Evolutionary conservation across 2,113 vertebrate genomes (phyloP).

Genomic region (Salvator merianae): DNA sequence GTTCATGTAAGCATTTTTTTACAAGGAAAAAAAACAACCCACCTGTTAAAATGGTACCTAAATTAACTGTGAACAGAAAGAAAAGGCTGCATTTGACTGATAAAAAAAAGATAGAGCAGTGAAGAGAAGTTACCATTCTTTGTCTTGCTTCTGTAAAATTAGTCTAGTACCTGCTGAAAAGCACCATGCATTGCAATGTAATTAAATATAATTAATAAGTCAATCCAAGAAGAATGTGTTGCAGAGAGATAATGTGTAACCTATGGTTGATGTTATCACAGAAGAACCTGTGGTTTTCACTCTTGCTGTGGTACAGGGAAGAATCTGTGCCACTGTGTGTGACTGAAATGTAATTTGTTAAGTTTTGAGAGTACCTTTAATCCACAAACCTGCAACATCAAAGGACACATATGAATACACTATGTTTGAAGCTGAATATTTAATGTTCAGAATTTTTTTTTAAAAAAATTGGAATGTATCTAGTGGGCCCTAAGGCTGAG

Average conservation of each 20-base stretch:
- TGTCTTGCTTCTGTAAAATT: conserved; percentile 63
- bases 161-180: conserved; percentile 61
- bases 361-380: conserved; percentile 59
- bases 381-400: background rate
- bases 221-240: conserved; percentile 54
- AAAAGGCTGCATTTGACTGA: conserved; percentile 42
- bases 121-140: conserved; percentile 50
- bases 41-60: background rate
- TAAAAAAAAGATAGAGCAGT: conserved; percentile 48
- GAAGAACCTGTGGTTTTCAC: conserved; percentile 26
- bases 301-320: conserved; percentile 34
- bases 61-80: background rate
- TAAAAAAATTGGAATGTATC: too few species aligned
- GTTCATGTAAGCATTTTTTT: background rate
- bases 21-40: background rate
- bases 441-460: too few species aligned
- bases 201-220: conserved; percentile 78
- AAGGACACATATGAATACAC: too few species aligned
- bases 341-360: conserved; percentile 42
- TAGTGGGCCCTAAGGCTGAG: too few species aligned
- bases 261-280: conserved; percentile 56
- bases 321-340: too few species aligned
- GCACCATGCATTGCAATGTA: conserved; percentile 73
- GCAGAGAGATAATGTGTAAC: conserved; percentile 72
- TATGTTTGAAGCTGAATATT: too few species aligned